Evolutionary conservation across 2,113 vertebrate genomes (phyloP), one percentile per base, ranked within the genome.

Genomic region (Chaetops frenatus): DNA sequence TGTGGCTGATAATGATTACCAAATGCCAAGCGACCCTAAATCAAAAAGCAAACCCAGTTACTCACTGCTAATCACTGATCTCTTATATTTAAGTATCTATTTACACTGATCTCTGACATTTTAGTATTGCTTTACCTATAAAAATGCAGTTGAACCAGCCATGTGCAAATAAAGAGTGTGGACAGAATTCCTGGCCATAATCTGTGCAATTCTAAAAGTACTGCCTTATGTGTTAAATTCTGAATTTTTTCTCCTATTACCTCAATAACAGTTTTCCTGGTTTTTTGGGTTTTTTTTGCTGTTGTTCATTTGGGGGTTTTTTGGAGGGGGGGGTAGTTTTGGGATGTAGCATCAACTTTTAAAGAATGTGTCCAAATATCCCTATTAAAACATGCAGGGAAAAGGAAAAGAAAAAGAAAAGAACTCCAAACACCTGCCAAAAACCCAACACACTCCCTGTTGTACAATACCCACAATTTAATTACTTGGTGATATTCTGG

Each of bases 1-100:
- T 99, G 99, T 13, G 99, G 99, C 36, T 99, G 98, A 97, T 99
- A 98, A 92, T 99, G 99, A 97, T 99, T 99, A 76, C 99, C 99
- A 97, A 99, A 99, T 1, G 99, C 99, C 96, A 99, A 85, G 25
- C 99, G 99, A 56, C 99, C 99, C 99, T 99, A 77, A 48, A 90
- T 23, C 25, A 19, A 74, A 88, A 72, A 95, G 78, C 65, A 95
- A 74, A 92, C 3, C 31, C 12, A 79, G 35, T 61, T 48, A 42
- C 6, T 56, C 19, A 20, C 8, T 47, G 54, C 15, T 42, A n/a
- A 81, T 25, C 17, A 80, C 24, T 62, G 19, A 14, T 78, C 15
- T 60, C 67, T 44, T 21, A 10, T 4, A 51, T 21, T 35, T 28
- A 23, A 22, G 7, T 13, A 15, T 25, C 69, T 47, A 12, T 18